phyloP scores from a whole-genome alignment of 2,113 vertebrate genomes.

The Motacilla alba region DNA sequence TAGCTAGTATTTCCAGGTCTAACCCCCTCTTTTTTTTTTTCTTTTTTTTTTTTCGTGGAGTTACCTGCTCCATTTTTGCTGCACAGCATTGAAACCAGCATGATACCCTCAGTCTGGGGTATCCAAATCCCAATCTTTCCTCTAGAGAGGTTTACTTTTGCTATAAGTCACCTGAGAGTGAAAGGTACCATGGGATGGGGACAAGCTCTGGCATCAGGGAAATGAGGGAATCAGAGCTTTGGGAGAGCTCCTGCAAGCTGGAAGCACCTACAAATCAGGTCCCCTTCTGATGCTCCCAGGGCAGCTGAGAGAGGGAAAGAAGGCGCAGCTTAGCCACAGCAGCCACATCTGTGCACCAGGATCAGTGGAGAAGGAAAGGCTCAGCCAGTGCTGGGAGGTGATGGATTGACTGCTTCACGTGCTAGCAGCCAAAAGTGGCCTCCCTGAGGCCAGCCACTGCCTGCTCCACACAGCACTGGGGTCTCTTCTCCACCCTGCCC shows the following conservation, averaged over 20 bases:
- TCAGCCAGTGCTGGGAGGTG: background rate
- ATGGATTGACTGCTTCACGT: background rate
- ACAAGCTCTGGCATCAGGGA: background rate
- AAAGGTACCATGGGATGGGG: background rate
- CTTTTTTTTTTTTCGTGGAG: background rate
- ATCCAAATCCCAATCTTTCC: background rate
- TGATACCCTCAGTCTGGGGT: background rate
- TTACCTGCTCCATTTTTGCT: background rate
- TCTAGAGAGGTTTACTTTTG: background rate
- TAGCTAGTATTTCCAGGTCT: background rate
- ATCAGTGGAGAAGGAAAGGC: background rate
- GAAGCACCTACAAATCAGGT: background rate
- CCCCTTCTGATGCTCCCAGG: background rate
- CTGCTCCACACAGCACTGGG: fast-evolving
- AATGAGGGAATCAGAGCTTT: background rate
- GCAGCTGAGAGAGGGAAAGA: background rate
- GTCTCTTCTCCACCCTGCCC: background rate
- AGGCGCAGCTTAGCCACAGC: background rate
- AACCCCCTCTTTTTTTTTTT: background rate
- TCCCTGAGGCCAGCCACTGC: background rate
- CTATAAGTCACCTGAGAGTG: background rate
- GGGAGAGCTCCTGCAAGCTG: background rate
- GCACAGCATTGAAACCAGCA: background rate
- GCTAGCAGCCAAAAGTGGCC: background rate
- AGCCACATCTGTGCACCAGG: background rate